A percentile compares a stretch with the other conserved stretches of the same genome.
Evolutionary conservation across 2,113 vertebrate species (phyloP).

Genomic region (Lontra canadensis): DNA sequence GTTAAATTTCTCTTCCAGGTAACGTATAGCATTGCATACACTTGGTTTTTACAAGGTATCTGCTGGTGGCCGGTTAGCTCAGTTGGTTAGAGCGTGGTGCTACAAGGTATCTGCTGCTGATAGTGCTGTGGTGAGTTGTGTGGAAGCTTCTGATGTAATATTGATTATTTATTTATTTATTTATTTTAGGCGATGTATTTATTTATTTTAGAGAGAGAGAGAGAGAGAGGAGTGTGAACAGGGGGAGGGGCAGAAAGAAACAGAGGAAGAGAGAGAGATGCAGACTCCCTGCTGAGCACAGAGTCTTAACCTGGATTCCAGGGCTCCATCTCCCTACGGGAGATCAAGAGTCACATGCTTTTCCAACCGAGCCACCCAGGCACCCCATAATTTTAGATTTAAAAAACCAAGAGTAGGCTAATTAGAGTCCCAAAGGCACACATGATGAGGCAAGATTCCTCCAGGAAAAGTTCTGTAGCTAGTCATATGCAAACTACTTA

Average conservation of each 20-base stretch:
- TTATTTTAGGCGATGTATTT: neutral
- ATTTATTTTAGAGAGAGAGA: neutral
- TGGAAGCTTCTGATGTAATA: neutral
- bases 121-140: neutral
- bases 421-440: neutral
- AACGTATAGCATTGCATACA: neutral
- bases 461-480: neutral
- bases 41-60: neutral
- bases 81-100: too few relatives aligned
- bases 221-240: neutral
- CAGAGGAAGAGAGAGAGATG: neutral
- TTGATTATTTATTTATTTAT: neutral
- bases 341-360: neutral
- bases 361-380: neutral
- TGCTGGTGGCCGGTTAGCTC: too few relatives aligned
- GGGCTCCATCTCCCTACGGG: neutral
- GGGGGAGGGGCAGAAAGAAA: neutral
- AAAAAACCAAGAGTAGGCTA: constrained; percentile 13
- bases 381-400: neutral
- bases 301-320: neutral
- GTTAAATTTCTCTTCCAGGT: neutral
- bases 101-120: neutral
- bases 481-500: neutral
- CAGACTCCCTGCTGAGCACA: neutral
- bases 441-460: constrained; percentile 28